Base-by-base conservation (phyloP, 2,797 vertebrate species). In the Lutjanus campechanus region DNA sequence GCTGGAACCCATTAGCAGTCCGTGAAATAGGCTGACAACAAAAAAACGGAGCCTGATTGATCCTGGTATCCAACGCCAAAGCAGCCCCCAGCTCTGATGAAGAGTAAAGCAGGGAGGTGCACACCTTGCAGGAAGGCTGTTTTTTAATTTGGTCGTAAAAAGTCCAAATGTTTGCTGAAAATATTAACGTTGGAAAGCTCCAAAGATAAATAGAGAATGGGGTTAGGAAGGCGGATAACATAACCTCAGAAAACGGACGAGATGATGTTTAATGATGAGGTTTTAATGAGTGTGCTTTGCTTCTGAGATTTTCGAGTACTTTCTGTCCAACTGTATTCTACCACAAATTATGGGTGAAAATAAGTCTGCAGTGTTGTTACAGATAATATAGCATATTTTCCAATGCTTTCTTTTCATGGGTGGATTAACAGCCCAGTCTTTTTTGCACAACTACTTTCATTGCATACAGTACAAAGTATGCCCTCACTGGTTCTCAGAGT, bases 1-100 rank as follows among this genome's bases (percentile, higher is more conserved):
- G 87, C 90, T 76, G 90, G 88, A 94, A 93, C 77, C 93, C 88
- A 95, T 95, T 94, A 93, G 92, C 83, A 69, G 76, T 44, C 81
- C 60, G 75, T 90, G 89, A 93, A 93, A 94, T 89, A 89, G 87
- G 83, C 88, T 89, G 89, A 91, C 87, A 90, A 92, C 63, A 89
- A 85, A 80, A 79, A 91, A 86, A 84, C 1, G 19, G 77, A 63
- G 64, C 19, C 69, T 66, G 90, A 93, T 92, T 94, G 93, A 94
- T 94, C 91, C 88, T 47, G 67, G 87, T 83, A 80, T 90, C 86
- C 89, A 67, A 83, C 53, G 60, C 77, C 7, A 41, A 68, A 73
- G 84, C 77, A 71, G 63, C 79, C 76, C 19, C 36, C 15, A 15
- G 84, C 85, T 88, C 79, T 86, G 87, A 93, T 84, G 90, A 90